Base-by-base conservation (phyloP, 2,888 invertebrate genomes). In the Zeuzera pyrina region DNA sequence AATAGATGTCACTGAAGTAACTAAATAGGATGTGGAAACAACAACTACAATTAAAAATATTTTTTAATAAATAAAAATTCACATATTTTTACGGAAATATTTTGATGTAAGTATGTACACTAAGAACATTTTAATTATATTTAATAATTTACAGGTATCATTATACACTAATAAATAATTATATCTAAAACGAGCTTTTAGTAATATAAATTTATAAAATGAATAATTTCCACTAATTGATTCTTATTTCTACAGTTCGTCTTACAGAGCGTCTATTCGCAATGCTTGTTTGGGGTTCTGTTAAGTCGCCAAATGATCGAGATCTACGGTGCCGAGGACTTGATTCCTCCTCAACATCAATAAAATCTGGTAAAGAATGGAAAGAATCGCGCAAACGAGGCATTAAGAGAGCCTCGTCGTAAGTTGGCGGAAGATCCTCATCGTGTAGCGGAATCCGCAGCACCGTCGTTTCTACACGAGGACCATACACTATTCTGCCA, bases 401-500 rank as follows among this genome's bases (percentile, higher is more conserved):
- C 88, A 93, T 88, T 19, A 88, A 71, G 14, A 93, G 67, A 0
- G 93, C 93, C 58, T 92, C 93, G 35, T 89, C 90, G 50, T 93
- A 93, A 7, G 86, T 89, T 0, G 93, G 93, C 22, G 92, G 89
- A 1, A 68, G 52, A 41, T 83, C 83, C 28, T 77, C 76, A 0
- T 57, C 57, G 0, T 45, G 56, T 19, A 78, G 35, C 7, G 78
- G 77, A 22, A 78, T 57, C 31, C 83, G 52, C 46, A 73, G 43
- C 8, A 72, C 55, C 1, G 73, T 66, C 12, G 70, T 50, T 12
- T 81, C 78, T 3, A 46, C 52, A 29, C 69, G 55, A 4, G 66
- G 43, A 33, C 60, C 63, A 2, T 54, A 36, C 14, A 42, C 41
- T 8, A 47, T 46, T 3, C 24, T n/a, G 3, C 67, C 66, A 33